phyloP scores from a whole-genome alignment of 2,797 vertebrate species.

The Phyllotis vaccarum region DNA sequence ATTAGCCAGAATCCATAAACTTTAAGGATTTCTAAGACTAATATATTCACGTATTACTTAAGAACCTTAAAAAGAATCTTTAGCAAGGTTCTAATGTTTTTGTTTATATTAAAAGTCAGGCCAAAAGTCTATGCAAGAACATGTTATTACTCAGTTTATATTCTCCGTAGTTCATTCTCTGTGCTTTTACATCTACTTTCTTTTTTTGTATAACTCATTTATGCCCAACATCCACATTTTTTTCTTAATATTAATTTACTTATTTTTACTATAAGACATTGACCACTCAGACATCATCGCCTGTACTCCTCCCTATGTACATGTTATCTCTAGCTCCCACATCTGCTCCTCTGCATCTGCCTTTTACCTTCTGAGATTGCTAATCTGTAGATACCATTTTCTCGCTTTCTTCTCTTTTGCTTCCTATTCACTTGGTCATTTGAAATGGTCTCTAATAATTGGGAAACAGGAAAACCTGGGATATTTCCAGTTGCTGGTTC shows the following conservation, averaged over 20 bases:
- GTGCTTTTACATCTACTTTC: neutral
- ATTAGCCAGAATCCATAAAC: neutral
- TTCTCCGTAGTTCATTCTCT: neutral
- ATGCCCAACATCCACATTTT: neutral
- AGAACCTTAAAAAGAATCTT: constrained; percentile 9
- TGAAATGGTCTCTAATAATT: neutral
- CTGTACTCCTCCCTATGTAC: neutral
- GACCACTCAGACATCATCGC: neutral
- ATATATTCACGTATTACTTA: neutral
- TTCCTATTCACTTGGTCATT: neutral
- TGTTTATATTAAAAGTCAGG: neutral
- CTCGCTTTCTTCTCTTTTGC: neutral
- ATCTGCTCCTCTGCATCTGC: accelerated
- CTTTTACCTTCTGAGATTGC: neutral
- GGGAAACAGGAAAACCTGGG: neutral
- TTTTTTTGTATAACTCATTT: neutral
- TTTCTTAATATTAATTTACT: neutral
- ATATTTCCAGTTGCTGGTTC: neutral
- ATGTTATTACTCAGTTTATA: neutral
- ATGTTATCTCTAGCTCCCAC: neutral
- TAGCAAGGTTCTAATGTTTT: neutral
- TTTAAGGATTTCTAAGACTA: constrained; percentile 10
- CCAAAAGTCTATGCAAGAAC: neutral
- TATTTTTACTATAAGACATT: neutral
- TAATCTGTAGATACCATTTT: neutral